Base-by-base conservation (phyloP, 2,797 vertebrate species). In the Sternarchorhynchus goeldii region DNA sequence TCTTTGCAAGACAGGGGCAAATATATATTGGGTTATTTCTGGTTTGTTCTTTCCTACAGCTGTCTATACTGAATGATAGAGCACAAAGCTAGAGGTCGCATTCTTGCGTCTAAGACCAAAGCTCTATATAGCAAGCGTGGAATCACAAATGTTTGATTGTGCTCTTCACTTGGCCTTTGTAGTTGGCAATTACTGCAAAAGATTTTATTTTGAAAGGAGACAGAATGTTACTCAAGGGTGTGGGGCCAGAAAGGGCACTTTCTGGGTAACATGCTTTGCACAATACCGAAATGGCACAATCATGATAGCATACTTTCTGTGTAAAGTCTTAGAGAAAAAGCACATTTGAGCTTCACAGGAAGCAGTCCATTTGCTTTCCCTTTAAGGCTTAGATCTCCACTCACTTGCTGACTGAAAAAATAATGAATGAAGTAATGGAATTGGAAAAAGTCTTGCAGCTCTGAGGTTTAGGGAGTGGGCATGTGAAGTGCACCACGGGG, bases 81-180 rank as follows among this genome's bases (percentile, higher is more conserved):
- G 21, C 16, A 55, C 66, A 29, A 32, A 55, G 41, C 41, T 53
- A 18, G 21, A 55, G 76, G 78, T 84, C 81, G 73, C 70, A 84
- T 86, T 85, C 82, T 71, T 79, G 85, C 81, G 74, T 86, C 64
- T 64, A 41, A 39, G 77, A 77, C 84, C 81, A 81, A 79, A 85
- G 68, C 78, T 79, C 86, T 77, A 80, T 82, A 73, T 55, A 60
- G 76, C 56, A 84, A 78, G 86, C 86, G 57, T 7, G 18, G 41
- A 69, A 69, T 69, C 45, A 18, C 16, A 31, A 36, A 25, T 50
- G 45, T 34, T 53, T 29, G 39, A 50, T 53, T 68, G 65, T 68
- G 21, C 12, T 17, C 41, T 25, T 50, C 29, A 66, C 18, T 39
- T 65, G 32, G 18, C 5, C 20, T 66, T 66, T 67, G n/a, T 69